Base-by-base conservation (phyloP, 2,888 invertebrate genomes). In the Napeogenes inachia region DNA sequence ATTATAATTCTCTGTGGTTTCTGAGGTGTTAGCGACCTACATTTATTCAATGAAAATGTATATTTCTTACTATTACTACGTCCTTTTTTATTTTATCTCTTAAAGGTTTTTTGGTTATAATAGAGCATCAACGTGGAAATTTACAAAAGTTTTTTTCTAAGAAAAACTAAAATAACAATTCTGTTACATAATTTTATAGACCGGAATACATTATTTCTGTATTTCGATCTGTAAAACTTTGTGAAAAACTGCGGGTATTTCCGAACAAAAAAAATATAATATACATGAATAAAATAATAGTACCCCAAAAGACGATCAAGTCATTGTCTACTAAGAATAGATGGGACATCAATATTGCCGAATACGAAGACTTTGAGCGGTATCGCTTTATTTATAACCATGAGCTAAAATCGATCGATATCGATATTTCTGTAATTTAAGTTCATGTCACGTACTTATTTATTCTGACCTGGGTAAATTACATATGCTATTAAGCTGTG, bases 401-500 rank as follows among this genome's bases (percentile, higher is more conserved):
- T 65, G 70, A 66, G 68, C 50, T 63, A 47, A 55, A 59, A 68
- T 71, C 69, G 68, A 72, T 72, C 69, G 50, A 50, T 50, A 50
- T 30, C 21, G 50, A 50, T 50, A 71, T 65, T 68, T 57, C 55
- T 63, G 58, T 61, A 63, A 63, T 64, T 61, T 57, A 54, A 54
- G 61, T 57, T 58, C 66, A 57, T 65, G 66, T 68, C 81, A 80
- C 73, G 73, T 66, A 71, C 71, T 72, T 75, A 73, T 74, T 76
- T 77, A 77, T 75, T 76, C 73, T 77, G 79, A 82, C 71, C 78
- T 73, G 77, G 77, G 78, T 72, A 73, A 76, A 84, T 82, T 82
- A 74, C 67, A 79, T 77, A 80, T 79, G 80, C 79, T 77, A 75
- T 80, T 75, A 74, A 75, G 68, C 66, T 65, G 70, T 66, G 60